phyloP scores from a whole-genome alignment of 2,113 vertebrate species.

The Empidonax alnorum region DNA sequence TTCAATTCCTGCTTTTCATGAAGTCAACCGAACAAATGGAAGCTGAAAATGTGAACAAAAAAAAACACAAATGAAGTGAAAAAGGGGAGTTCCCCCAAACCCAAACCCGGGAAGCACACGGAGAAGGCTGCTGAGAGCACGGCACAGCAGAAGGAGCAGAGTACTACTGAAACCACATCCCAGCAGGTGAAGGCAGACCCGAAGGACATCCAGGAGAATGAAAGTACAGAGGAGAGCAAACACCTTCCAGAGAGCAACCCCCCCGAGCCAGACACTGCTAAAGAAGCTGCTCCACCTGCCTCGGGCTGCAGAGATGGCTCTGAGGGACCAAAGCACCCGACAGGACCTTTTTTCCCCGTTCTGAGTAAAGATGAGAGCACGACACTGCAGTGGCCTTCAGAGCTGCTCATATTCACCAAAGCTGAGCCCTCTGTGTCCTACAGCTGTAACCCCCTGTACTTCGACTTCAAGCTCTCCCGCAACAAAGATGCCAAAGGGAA shows the following conservation, averaged over 20 bases:
- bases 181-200: conserved; percentile 62
- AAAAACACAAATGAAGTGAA: conserved; percentile 54
- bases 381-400: conserved; percentile 96
- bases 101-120: conserved; percentile 71
- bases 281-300: conserved; percentile 54
- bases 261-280: conserved; percentile 5
- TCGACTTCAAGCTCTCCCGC: conserved; percentile 95
- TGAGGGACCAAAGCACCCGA: conserved; percentile 85
- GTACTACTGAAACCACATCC: not conserved
- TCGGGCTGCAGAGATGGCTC: conserved; percentile 63
- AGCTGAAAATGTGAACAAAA: conserved; percentile 70
- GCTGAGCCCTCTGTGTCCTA: conserved; percentile 92
- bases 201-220: conserved; percentile 18
- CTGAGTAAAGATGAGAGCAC: conserved; percentile 97
- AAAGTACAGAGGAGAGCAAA: conserved; percentile 53
- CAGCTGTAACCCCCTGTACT: conserved; percentile 98
- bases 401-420: conserved; percentile 94
- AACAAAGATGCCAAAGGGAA: conserved; percentile 86
- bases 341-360: conserved; percentile 93
- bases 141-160: conserved; percentile 66
- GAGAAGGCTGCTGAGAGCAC: conserved; percentile 54
- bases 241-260: not conserved
- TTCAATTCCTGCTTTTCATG: conserved; percentile 98
- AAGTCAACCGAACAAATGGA: conserved; percentile 90
- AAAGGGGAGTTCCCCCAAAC: conserved; percentile 72